A percentile compares a stretch with the other conserved stretches of the same genome.
Evolutionary conservation across 2,888 invertebrate species (phyloP).

Genomic region (Drosophila emarginata): DNA sequence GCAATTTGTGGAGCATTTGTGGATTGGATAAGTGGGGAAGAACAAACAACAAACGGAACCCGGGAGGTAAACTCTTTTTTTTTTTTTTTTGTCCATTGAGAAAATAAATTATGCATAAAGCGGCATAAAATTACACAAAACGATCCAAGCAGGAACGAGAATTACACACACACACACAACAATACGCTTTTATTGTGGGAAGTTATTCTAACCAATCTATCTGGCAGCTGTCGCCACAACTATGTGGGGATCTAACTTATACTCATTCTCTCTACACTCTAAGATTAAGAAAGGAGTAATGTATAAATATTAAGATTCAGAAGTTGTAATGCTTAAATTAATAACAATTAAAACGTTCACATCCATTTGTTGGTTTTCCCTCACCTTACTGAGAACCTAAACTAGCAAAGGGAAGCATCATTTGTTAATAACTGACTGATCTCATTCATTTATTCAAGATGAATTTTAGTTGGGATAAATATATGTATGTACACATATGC

Average conservation of each 20-base stretch:
- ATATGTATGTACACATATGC: too few relatives aligned
- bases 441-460: too few relatives aligned
- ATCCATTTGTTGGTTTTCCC: not conserved
- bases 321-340: not conserved
- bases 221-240: not conserved
- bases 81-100: conserved; percentile 57
- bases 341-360: not conserved
- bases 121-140: conserved; percentile 61
- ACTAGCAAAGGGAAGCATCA: too few relatives aligned
- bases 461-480: too few relatives aligned
- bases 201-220: conserved; percentile 59
- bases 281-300: not conserved
- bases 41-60: not conserved
- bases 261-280: not conserved
- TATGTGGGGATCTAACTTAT: not conserved
- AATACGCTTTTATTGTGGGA: conserved; percentile 59
- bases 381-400: too few relatives aligned
- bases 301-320: not conserved
- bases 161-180: conserved; percentile 17
- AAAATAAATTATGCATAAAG: conserved; percentile 71
- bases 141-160: conserved; percentile 48
- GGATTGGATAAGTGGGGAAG: conserved; percentile 5
- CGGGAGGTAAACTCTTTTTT: conserved; percentile 37
- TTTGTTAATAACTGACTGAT: too few relatives aligned
- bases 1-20: conserved; percentile 54